A percentile compares a stretch with the other conserved stretches of the same genome.
Conservation (phyloP, 37 sponge, comb jelly and placozoan species). For the Beroe ovata region DNA sequence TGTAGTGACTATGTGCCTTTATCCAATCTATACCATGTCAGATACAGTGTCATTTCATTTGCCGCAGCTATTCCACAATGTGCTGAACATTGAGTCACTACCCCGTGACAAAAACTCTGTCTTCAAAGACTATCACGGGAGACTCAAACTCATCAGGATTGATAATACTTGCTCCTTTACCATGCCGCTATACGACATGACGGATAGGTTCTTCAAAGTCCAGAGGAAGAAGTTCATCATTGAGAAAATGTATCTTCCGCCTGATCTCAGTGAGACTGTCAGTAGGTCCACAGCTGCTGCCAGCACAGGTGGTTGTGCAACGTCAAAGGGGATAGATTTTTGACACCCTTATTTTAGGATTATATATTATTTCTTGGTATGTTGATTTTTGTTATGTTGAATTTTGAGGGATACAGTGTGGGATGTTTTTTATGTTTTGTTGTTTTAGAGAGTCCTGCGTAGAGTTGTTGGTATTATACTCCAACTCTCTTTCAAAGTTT, state of each 20-base stretch:
- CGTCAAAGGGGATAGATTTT: slow-evolving; percentile 40
- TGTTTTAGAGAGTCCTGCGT: too few relatives aligned
- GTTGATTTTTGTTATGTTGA: too few relatives aligned
- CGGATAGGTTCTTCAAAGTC: slow-evolving; percentile 58
- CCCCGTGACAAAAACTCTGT: slow-evolving; percentile 56
- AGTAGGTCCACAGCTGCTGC: slow-evolving; percentile 6
- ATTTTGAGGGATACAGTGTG: too few relatives aligned
- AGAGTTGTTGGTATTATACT: too few relatives aligned
- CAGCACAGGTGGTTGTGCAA: neutral
- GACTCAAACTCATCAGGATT: neutral
- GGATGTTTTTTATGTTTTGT: neutral
- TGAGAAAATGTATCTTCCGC: slow-evolving; percentile 63
- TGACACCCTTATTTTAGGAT: neutral
- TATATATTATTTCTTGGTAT: neutral
- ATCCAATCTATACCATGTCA: neutral
- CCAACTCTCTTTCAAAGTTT: too few relatives aligned
- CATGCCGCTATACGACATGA: slow-evolving; percentile 23
- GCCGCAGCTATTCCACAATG: slow-evolving; percentile 6
- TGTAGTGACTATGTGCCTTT: neutral
- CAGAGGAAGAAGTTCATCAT: slow-evolving; percentile 67
- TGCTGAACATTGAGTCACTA: neutral
- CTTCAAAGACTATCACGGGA: slow-evolving; percentile 55
- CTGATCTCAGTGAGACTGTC: slow-evolving; percentile 62
- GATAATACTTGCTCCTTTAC: slow-evolving; percentile 44
- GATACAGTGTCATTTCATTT: slow-evolving; percentile 12